Base-by-base conservation (phyloP, 2,888 invertebrate genomes). In the Agrotis segetum region DNA sequence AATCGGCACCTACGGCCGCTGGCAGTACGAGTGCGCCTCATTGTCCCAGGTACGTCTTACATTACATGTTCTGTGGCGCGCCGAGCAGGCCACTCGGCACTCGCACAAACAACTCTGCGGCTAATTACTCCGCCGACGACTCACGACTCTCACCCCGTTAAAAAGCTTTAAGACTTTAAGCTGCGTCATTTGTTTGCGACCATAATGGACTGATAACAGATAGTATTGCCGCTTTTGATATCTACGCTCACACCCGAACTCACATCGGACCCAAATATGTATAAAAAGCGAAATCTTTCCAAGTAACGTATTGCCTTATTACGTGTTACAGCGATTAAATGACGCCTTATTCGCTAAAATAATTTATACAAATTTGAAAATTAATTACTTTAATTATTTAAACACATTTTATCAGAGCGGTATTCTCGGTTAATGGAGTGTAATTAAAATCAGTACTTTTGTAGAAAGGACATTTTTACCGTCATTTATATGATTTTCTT, bases 141-240 rank as follows among this genome's bases (percentile, higher is more conserved):
- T 95, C 96, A 96, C 96, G 96, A 95, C 92, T 94, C 91, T 88
- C 90, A 88, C 89, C 85, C 90, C 88, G 90, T 93, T 95, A 94
- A 95, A 96, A 95, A 93, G 94, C 92, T 94, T 95, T 94, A 94
- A 95, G 91, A 93, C 92, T 95, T 95, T 93, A 95, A 95, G 92
- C 92, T 89, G 91, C 89, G 91, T 93, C 95, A 94, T 95, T 95
- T 94, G 92, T 94, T 94, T 89, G 89, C 85, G 82, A 81, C 90
- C 91, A 93, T 96, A 95, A 95, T 95, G 95, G 95, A 93, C 92
- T 92, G 95, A 95, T 95, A 94, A 94, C 91, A 87, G 90, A 92
- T 90, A 92, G 91, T 90, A 92, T 92, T 92, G 90, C 83, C 84
- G 88, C 85, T 89, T 88, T 88, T 86, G 86, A 89, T 88, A 89